These are phyloP conservation scores for Lontra canadensis DNA, from an alignment of 2,113 vertebrate species.

Conservation along the genomic window DNA sequence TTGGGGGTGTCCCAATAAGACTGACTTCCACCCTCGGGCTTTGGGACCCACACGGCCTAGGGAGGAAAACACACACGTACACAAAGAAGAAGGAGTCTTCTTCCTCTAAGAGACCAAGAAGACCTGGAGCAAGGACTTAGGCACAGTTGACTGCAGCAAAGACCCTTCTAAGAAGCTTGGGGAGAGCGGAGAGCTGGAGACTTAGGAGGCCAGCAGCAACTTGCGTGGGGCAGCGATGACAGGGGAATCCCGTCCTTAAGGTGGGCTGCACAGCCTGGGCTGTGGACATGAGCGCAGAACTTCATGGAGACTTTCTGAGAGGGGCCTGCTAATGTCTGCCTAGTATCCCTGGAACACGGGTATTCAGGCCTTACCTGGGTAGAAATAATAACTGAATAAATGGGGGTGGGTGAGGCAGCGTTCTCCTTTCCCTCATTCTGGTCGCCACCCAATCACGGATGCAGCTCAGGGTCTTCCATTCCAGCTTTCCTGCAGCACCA, in stretches of 20 bases:
- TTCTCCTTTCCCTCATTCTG: neutral
- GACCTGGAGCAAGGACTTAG: neutral
- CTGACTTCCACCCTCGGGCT: neutral
- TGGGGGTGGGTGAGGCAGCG: accelerated
- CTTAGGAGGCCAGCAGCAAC: neutral
- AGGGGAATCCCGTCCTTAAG: neutral
- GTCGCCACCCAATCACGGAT: neutral
- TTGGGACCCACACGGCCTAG: neutral
- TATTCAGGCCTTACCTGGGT: neutral
- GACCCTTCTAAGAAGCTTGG: neutral
- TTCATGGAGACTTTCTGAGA: neutral
- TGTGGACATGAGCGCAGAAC: neutral
- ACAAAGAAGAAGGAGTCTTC: neutral
- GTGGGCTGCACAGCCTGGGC: neutral
- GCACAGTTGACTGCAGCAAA: neutral
- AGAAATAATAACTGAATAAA: neutral
- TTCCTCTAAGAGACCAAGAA: neutral
- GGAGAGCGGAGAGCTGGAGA: neutral
- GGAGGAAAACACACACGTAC: neutral
- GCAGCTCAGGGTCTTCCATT: neutral
- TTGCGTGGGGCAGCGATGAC: neutral
- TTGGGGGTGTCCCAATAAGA: constrained; percentile 45
- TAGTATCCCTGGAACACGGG: neutral
- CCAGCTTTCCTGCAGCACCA: neutral
- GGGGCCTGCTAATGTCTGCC: neutral